A percentile compares a stretch with the other conserved stretches of the same genome.
These are phyloP conservation scores for Rutpela maculata DNA, from an alignment of 2,888 invertebrate genomes.

Conservation along the genomic window DNA sequence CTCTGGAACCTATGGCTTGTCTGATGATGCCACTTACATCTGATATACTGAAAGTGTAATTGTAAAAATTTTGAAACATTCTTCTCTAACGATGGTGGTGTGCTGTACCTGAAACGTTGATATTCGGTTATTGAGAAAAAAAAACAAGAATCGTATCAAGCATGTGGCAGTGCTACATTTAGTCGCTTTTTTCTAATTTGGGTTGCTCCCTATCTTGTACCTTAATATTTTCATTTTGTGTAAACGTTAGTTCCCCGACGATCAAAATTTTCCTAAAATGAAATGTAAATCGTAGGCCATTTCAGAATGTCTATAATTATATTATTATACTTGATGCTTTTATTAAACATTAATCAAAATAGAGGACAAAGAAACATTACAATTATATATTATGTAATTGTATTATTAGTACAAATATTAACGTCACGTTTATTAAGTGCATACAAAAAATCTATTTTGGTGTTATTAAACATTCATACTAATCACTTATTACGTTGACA, in stretches of 20 bases:
- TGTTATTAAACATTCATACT: not conserved
- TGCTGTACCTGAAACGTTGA: no score
- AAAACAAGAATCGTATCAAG: no score
- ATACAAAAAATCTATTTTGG: not conserved
- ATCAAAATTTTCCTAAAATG: constrained; percentile 3
- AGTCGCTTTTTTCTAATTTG: no score
- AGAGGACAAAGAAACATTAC: no score
- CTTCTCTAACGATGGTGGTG: no score
- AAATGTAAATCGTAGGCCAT: not conserved
- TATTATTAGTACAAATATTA: not conserved
- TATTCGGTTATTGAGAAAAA: no score
- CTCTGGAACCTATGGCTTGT: no score
- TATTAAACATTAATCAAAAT: not conserved
- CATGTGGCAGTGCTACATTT: no score
- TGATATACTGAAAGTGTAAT: no score
- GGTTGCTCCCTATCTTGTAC: no score
- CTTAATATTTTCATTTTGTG: not conserved
- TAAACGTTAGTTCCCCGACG: not conserved
- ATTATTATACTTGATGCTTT: not conserved
- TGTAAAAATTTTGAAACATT: no score
- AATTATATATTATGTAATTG: not conserved
- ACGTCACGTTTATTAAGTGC: not conserved
- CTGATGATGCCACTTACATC: no score
- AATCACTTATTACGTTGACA: not conserved
- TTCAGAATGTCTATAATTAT: not conserved